phyloP scores from a whole-genome alignment of 2,797 vertebrate species.

The Protonibea diacanthus region DNA sequence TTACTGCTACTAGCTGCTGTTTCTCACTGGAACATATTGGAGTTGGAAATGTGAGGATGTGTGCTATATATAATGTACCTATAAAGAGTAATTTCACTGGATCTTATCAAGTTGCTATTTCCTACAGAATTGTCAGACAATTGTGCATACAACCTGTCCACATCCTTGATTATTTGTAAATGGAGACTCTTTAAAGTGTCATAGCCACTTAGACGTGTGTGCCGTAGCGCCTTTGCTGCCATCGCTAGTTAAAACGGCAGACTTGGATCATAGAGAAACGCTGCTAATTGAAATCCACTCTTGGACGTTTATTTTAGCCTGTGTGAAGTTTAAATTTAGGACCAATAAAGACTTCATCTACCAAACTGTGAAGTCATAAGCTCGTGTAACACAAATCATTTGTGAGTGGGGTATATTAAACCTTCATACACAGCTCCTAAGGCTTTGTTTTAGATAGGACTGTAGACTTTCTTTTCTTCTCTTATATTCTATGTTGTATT shows the following conservation, averaged over 20 bases:
- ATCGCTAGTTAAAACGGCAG: constrained; percentile 50
- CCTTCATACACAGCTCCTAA: background rate
- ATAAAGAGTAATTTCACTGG: background rate
- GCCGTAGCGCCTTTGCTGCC: constrained; percentile 14
- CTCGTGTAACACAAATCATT: constrained; percentile 25
- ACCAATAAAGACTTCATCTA: constrained; percentile 34
- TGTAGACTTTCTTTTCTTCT: constrained; percentile 5
- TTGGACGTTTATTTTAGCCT: constrained; percentile 53
- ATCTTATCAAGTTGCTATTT: constrained; percentile 3
- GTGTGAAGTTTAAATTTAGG: constrained; percentile 55
- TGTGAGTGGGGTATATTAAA: constrained; percentile 5
- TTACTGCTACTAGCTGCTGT: background rate
- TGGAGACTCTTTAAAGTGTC: background rate
- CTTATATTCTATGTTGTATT: background rate
- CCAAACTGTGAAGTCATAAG: constrained; percentile 34
- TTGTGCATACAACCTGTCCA: background rate
- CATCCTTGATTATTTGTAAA: background rate
- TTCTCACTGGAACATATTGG: background rate
- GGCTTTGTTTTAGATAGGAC: constrained; percentile 3
- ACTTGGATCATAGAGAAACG: constrained; percentile 44
- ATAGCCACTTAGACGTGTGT: constrained; percentile 16
- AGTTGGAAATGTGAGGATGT: background rate
- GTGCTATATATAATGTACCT: background rate
- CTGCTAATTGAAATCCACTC: constrained; percentile 63
- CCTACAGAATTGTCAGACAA: background rate